Base-by-base conservation (phyloP, 2,888 invertebrate species). In the Troides aeacus region DNA sequence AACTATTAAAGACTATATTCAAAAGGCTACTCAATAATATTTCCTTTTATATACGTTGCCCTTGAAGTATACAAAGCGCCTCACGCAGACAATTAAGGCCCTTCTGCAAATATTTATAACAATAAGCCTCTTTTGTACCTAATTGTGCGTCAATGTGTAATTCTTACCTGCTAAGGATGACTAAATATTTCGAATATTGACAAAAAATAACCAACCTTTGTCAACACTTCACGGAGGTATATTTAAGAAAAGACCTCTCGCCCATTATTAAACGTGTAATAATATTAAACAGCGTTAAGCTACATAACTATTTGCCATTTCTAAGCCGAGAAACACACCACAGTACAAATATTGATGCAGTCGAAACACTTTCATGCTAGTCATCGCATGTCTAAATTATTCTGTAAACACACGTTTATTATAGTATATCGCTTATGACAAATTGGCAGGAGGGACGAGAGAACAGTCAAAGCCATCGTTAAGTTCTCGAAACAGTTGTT, bases 71-170 rank as follows among this genome's bases (percentile, higher is more conserved):
- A 69, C 56, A 65, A 65, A 57, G 58, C 15, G 12, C 42, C 17
- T 36, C 30, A 39, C 21, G 46, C 46, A 50, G 57, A 65, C 23
- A 56, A 62, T 50, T 70, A 62, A 53, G 62, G 39, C 39, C 6
- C 21, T 23, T 69, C 23, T 62, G 50, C 59, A 66, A 66, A 66
- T 66, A 66, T 60, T 60, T 59, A 66, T 53, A 63, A 70, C 70
- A 70, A 70, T 67, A 36, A 58, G 39, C 15, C 61, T 30, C 53
- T 59, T 66, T 57, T 70, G 30, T 58, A 62, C n/a, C 21, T 66
- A 67, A 70, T 70, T 70, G 61, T 67, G 42, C 56, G 64, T 36
- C 67, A 50, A 56, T 56, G 70, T 64, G 63, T 61, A 53, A 66
- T 24, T 50, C 30, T 64, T 70, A 70, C 70, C 70, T 70, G 70